Percentiles rank a stretch among this genome's conserved stretches.
phyloP scores from a whole-genome alignment of 1,140 invertebrate genomes.

The Charaxes varanes region DNA sequence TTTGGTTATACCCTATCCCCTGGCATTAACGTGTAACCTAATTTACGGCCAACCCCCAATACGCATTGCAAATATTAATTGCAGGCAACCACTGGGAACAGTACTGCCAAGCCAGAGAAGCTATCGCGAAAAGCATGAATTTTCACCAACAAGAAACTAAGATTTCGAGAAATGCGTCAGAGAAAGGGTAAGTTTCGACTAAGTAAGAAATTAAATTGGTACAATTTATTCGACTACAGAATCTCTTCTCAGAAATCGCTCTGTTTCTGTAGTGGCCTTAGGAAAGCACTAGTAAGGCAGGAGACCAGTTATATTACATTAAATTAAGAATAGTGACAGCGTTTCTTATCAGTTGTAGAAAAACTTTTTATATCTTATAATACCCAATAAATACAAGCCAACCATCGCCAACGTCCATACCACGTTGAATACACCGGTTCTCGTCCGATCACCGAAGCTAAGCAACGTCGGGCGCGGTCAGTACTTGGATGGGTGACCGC shows the following conservation, averaged over 20 bases:
- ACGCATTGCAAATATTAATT: constrained; percentile 12
- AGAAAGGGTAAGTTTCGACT: constrained; percentile 28
- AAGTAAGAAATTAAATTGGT: not conserved
- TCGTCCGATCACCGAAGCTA: constrained; percentile 35
- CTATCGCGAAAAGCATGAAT: constrained; percentile 36
- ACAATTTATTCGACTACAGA: too few relatives aligned
- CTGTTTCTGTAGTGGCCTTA: too few relatives aligned
- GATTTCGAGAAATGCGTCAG: constrained; percentile 26
- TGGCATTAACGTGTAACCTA: too few relatives aligned
- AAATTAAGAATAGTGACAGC: too few relatives aligned
- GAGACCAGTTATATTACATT: too few relatives aligned
- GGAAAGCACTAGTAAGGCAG: too few relatives aligned
- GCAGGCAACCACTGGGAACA: constrained; percentile 41
- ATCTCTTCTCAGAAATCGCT: too few relatives aligned
- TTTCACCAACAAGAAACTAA: constrained; percentile 22
- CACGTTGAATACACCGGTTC: constrained; percentile 31
- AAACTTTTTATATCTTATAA: too few relatives aligned
- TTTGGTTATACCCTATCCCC: too few relatives aligned
- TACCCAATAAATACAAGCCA: too few relatives aligned
- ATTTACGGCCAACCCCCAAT: too few relatives aligned
- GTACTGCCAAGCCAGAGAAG: constrained; percentile 39
- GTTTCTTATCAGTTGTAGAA: constrained; percentile 4
- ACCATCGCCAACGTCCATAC: constrained; percentile 23
- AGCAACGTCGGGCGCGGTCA: constrained; percentile 30
- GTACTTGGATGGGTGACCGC: constrained; percentile 31